A percentile compares a stretch with the other conserved stretches of the same genome.
phyloP scores from a whole-genome alignment of 2,797 vertebrate genomes.

The Aldrovandia affinis region DNA sequence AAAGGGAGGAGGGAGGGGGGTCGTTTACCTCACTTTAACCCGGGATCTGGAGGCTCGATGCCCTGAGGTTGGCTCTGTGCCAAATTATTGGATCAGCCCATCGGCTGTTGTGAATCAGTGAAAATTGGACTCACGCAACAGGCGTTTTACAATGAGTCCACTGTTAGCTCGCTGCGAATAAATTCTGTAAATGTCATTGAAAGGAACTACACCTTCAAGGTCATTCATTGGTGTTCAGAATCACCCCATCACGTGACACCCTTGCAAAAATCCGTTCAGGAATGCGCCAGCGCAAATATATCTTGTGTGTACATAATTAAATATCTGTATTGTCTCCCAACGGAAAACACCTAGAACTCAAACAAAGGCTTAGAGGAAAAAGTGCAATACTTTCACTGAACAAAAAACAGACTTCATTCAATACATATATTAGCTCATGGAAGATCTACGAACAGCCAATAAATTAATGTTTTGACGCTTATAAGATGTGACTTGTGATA shows the following conservation, averaged over 20 bases:
- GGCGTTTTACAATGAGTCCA: conserved; percentile 58
- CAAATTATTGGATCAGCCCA: conserved; percentile 59
- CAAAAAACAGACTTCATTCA: neutral
- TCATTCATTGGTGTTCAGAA: conserved; percentile 5
- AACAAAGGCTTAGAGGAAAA: neutral
- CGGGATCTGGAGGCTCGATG: neutral
- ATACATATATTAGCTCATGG: neutral
- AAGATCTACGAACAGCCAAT: neutral
- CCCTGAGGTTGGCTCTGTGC: conserved; percentile 51
- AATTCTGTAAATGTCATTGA: neutral
- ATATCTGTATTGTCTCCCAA: conserved; percentile 1
- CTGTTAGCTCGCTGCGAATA: conserved; percentile 41
- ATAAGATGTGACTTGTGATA: too few relatives aligned
- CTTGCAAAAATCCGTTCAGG: neutral
- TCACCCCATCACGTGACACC: conserved; percentile 38
- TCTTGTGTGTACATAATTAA: neutral
- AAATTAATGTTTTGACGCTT: too few relatives aligned
- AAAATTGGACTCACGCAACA: conserved; percentile 47
- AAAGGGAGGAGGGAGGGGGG: neutral
- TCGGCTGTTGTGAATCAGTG: conserved; percentile 52
- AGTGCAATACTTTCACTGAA: neutral
- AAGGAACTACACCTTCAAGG: conserved; percentile 25
- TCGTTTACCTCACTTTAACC: conserved; percentile 30
- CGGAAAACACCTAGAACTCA: neutral
- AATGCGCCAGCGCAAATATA: neutral